Evolutionary conservation across 1,140 invertebrate species (phyloP).

Genomic region (Drosophila erecta): DNA sequence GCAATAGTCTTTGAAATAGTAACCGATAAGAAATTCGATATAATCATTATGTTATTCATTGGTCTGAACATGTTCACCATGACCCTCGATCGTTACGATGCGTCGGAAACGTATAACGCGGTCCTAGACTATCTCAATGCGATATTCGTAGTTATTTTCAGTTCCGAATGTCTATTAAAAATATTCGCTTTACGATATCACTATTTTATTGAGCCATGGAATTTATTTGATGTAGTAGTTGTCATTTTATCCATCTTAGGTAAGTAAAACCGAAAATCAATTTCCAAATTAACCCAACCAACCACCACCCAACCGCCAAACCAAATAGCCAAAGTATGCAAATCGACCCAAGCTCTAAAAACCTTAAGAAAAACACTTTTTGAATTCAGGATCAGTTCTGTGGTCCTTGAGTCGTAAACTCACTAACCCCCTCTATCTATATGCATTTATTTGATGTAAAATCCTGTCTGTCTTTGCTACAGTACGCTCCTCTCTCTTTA

Average conservation of each 20-base stretch:
- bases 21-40: conserved; percentile 99
- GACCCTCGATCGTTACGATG: conserved; percentile 98
- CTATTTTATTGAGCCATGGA: conserved; percentile 99
- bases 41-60: conserved; percentile 99
- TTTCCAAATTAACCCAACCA: conserved; percentile 41
- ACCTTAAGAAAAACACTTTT: conserved; percentile 27
- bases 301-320: conserved; percentile 18
- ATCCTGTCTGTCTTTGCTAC: conserved; percentile 45
- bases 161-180: conserved; percentile 98
- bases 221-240: conserved; percentile 99
- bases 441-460: conserved; percentile 39
- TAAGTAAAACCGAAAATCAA: conserved; percentile 86
- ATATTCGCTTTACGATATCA: conserved; percentile 98
- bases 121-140: conserved; percentile 96
- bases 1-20: conserved; percentile 98
- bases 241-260: conserved; percentile 99
- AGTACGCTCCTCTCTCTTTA: conserved; percentile 63
- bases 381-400: conserved; percentile 30
- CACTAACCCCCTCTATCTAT: conserved; percentile 31
- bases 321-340: conserved; percentile 44
- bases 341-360: conserved; percentile 49
- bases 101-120: conserved; percentile 91
- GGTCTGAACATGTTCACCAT: conserved; percentile 99
- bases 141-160: conserved; percentile 99
- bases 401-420: conserved; percentile 11